Base-by-base conservation (phyloP, 2,888 invertebrate species). In the Abrostola triplasia region DNA sequence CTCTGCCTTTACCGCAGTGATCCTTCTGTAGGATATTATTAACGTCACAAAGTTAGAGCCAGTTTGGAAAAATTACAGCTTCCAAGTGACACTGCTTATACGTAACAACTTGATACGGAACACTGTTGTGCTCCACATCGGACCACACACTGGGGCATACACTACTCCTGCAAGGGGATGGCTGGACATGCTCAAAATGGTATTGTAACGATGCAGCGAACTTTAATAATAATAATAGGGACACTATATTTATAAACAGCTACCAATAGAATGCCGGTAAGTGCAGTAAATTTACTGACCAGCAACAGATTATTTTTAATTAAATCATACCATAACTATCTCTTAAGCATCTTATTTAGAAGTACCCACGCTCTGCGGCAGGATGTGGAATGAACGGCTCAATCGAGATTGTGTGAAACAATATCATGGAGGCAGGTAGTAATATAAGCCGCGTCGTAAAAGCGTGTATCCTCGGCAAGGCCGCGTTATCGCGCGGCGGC, bases 371-470 rank as follows among this genome's bases (percentile, higher is more conserved):
- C 50, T 64, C 76, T n/a, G 37, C 11, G 71, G 11, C 35, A 37
- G 50, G 36, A 59, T 52, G 55, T 48, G 9, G 40, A 75, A 63
- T 52, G 44, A 59, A 69, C 54, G 57, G 54, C 71, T 70, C 59
- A 60, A 71, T 76, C 49, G 65, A 65, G 76, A 72, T 72, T 71
- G 72, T 49, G 59, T 35, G 65, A 52, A 57, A 76, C 72, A 71
- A 57, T 73, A 71, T 71, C 72, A 76, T 51, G 61, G 54, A 38
- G 12, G 53, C 42, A 63, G 64, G 59, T 44, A 50, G 65, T 58
- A 58, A 69, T 50, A 47, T 73, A 70, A 64, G 70, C 60, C 53
- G 41, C 61, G 40, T 73, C 76, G 66, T 76, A 73, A 76, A 66
- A 42, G n/a, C 48, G 57, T 54, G 54, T 44, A 52, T 47, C 59